A percentile compares a stretch with the other conserved stretches of the same genome.
These are phyloP conservation scores for Ophonus ardosiacus DNA, from an alignment of 2,888 invertebrate genomes.

Conservation along the genomic window DNA sequence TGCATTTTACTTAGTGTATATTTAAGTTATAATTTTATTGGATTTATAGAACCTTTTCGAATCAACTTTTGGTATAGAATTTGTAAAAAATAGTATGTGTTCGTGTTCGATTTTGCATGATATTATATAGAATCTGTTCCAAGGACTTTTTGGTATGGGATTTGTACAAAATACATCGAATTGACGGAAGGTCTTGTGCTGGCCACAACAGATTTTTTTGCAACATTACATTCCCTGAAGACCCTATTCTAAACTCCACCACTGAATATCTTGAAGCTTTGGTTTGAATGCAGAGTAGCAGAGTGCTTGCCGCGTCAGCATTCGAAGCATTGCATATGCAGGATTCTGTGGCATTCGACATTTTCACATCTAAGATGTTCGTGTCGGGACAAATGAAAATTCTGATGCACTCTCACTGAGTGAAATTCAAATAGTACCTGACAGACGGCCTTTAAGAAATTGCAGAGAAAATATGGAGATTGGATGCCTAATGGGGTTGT, in stretches of 20 bases:
- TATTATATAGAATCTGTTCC: too few relatives aligned
- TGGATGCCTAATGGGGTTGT: background rate
- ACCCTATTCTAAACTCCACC: background rate
- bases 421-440: conserved; percentile 18
- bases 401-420: conserved; percentile 45
- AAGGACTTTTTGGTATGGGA: too few relatives aligned
- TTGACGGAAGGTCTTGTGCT: too few relatives aligned
- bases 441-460: conserved; percentile 18
- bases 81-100: too few relatives aligned
- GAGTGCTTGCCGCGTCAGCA: conserved; percentile 12
- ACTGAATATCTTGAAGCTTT: background rate
- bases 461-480: background rate
- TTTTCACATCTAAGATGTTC: conserved; percentile 4
- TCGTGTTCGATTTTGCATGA: too few relatives aligned
- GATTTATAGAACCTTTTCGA: too few relatives aligned
- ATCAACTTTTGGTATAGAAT: too few relatives aligned
- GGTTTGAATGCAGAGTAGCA: background rate
- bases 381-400: conserved; percentile 32
- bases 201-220: too few relatives aligned
- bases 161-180: too few relatives aligned
- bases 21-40: too few relatives aligned
- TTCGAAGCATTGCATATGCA: conserved; percentile 25
- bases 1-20: too few relatives aligned
- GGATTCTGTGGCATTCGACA: conserved; percentile 17
- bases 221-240: background rate